Percentiles rank a stretch among this genome's conserved stretches.
These are phyloP conservation scores for Dysdera silvatica DNA, from an alignment of 1,140 invertebrate genomes.

Conservation along the genomic window DNA sequence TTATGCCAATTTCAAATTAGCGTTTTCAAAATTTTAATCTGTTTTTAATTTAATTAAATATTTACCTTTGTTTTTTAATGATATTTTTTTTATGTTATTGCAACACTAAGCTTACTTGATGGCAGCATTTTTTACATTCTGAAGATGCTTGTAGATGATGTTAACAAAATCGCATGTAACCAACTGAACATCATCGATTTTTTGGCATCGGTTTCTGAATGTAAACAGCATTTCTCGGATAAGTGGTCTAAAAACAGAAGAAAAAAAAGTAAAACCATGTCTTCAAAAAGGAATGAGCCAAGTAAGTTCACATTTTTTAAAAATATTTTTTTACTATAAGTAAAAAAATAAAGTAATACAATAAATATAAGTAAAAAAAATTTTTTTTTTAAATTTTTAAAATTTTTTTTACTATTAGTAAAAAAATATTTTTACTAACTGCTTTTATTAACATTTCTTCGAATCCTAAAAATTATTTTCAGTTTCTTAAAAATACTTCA, in stretches of 20 bases:
- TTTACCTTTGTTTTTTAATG: no score
- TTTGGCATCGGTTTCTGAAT: slow-evolving; percentile 60
- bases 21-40: no score
- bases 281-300: neutral
- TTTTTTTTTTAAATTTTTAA: neutral
- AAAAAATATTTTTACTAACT: no score
- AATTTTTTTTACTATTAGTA: neutral
- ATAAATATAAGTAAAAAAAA: slow-evolving; percentile 2
- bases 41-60: no score
- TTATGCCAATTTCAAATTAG: no score
- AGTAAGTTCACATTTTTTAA: neutral
- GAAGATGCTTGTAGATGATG: slow-evolving; percentile 73
- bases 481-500: no score
- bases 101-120: slow-evolving; percentile 49
- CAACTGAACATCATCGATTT: slow-evolving; percentile 70
- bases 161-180: slow-evolving; percentile 71
- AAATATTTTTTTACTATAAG: neutral
- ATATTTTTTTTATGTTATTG: no score
- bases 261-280: neutral
- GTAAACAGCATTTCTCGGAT: slow-evolving; percentile 69
- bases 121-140: slow-evolving; percentile 68
- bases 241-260: slow-evolving; percentile 65
- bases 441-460: no score
- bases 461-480: no score
- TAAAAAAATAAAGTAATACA: neutral